phyloP scores from a whole-genome alignment of 2,113 vertebrate genomes.

The Anguilla japonica region DNA sequence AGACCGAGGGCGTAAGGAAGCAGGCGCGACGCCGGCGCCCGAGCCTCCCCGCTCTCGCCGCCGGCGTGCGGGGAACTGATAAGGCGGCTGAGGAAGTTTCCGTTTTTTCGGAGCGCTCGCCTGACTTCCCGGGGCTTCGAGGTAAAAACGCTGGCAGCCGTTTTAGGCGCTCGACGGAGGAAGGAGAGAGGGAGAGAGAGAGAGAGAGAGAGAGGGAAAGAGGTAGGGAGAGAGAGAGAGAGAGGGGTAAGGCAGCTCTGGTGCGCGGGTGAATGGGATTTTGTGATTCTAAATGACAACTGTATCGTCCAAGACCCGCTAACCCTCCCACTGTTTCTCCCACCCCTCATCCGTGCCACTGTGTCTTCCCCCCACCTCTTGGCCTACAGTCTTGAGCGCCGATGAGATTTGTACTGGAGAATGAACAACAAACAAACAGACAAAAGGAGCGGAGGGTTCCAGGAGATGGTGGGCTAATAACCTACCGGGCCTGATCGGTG shows the following conservation, averaged over 20 bases:
- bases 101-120: constrained; percentile 71
- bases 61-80: constrained; percentile 88
- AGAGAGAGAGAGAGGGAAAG: constrained; percentile 30
- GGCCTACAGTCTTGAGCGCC: constrained; percentile 43
- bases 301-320: constrained; percentile 80
- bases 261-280: constrained; percentile 82
- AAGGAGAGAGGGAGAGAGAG: constrained; percentile 20
- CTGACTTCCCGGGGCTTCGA: constrained; percentile 81
- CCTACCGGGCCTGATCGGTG: constrained; percentile 81
- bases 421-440: constrained; percentile 50
- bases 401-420: constrained; percentile 56
- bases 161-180: constrained; percentile 69
- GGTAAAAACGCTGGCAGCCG: constrained; percentile 86
- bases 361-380: constrained; percentile 54
- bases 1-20: constrained; percentile 85
- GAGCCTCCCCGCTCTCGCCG: constrained; percentile 85
- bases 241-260: constrained; percentile 72
- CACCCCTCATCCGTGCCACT: constrained; percentile 52
- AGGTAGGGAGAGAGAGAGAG: constrained; percentile 27
- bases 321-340: constrained; percentile 57
- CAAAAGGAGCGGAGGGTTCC: constrained; percentile 75
- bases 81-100: constrained; percentile 86
- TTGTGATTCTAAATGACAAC: constrained; percentile 82
- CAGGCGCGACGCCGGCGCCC: constrained; percentile 85
- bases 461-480: constrained; percentile 90